These are phyloP conservation scores for Zelostemma sp. DNA, from an alignment of 1,140 invertebrate species.

Conservation along the genomic window DNA sequence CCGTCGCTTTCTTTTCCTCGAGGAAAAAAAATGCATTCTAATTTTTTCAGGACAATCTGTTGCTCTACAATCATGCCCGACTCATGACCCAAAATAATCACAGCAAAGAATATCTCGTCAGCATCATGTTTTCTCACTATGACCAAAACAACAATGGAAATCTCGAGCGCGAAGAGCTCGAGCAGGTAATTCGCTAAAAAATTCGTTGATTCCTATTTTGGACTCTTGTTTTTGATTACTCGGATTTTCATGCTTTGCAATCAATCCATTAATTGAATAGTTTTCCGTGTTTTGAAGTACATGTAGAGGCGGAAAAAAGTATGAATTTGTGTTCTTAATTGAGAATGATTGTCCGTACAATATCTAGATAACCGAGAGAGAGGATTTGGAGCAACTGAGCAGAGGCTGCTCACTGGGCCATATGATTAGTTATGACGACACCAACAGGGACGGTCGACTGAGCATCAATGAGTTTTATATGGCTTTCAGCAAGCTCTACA, in stretches of 20 bases:
- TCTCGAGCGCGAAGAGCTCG: constrained; percentile 77
- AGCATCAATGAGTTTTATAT: constrained; percentile 82
- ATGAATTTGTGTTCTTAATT: constrained; percentile 1
- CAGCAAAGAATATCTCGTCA: constrained; percentile 81
- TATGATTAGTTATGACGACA: constrained; percentile 80
- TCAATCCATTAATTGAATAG: too few species aligned
- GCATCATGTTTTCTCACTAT: constrained; percentile 85
- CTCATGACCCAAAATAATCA: constrained; percentile 74
- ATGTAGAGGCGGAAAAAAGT: too few species aligned
- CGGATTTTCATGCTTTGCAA: too few species aligned
- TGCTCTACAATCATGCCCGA: constrained; percentile 80
- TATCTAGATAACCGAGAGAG: constrained; percentile 73
- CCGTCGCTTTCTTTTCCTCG: too few species aligned
- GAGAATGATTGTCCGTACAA: constrained; percentile 4
- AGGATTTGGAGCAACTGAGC: constrained; percentile 76
- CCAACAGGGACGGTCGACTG: constrained; percentile 76
- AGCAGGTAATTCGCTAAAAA: constrained; percentile 66
- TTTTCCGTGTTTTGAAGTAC: too few species aligned
- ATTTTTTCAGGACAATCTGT: constrained; percentile 76
- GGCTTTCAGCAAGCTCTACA: constrained; percentile 83
- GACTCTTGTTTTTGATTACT: too few species aligned
- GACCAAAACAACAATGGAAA: constrained; percentile 81
- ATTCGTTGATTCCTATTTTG: too few species aligned
- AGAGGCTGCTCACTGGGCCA: constrained; percentile 78
- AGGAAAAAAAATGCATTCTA: constrained; percentile 22